Percentiles rank a stretch among this genome's conserved stretches.
These are phyloP conservation scores for Odobenus rosmarus DNA, from an alignment of 2,113 vertebrate genomes.

Conservation along the genomic window DNA sequence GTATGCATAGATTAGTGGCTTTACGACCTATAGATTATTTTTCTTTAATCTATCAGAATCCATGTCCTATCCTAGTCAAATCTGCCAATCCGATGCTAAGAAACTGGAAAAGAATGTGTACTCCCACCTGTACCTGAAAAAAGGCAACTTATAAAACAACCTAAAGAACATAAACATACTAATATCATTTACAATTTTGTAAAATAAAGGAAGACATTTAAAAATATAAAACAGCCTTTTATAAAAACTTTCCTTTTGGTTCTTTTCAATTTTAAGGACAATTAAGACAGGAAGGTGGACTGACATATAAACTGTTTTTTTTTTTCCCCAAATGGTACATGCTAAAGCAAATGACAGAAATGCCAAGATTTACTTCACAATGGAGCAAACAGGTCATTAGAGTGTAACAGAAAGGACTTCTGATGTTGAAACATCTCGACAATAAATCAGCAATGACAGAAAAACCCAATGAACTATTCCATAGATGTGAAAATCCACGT, in stretches of 20 bases:
- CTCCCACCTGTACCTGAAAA: not conserved
- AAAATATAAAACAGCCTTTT: not conserved
- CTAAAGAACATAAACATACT: not conserved
- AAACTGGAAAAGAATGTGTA: conserved; percentile 4
- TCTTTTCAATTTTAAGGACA: conserved; percentile 31
- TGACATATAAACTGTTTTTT: not conserved
- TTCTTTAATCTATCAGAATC: conserved; percentile 38
- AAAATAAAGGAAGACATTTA: not conserved
- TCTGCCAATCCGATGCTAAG: not conserved
- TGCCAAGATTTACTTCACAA: conserved; percentile 4
- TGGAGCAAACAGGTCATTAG: not conserved
- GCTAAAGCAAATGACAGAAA: not conserved
- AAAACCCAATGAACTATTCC: not conserved
- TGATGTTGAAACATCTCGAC: not conserved
- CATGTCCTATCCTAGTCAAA: not conserved
- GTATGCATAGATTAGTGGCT: not conserved
- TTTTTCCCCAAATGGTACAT: conserved; percentile 1
- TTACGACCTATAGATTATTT: conserved; percentile 16
- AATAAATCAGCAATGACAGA: conserved; percentile 26
- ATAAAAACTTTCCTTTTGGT: not conserved
- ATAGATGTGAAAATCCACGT: not conserved
- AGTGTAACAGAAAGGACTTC: not conserved
- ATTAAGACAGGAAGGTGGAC: not conserved
- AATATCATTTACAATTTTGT: not conserved
- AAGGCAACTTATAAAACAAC: not conserved